Evolutionary conservation across 2,888 invertebrate genomes (phyloP).

Genomic region (Meiosimyza platycephala): DNA sequence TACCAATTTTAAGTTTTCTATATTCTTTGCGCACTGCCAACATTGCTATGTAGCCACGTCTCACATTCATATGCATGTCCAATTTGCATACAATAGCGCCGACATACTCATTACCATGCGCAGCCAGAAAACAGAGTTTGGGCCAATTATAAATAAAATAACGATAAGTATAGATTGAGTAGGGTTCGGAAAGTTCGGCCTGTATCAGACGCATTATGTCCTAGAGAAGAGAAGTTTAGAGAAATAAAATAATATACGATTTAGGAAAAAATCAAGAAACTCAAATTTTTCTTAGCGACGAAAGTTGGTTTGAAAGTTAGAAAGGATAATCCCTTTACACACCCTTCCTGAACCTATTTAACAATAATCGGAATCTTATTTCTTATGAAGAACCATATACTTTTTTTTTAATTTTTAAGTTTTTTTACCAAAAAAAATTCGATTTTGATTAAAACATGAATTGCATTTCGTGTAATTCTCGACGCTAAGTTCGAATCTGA

Average conservation of each 20-base stretch:
- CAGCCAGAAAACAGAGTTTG: conserved; percentile 96
- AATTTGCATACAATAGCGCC: conserved; percentile 99
- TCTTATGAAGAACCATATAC: too few species aligned
- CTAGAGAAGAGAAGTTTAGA: conserved; percentile 43
- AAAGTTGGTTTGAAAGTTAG: too few species aligned
- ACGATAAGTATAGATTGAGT: conserved; percentile 99
- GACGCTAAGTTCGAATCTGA: too few species aligned
- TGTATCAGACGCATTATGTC: conserved; percentile 99
- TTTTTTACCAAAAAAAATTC: too few species aligned
- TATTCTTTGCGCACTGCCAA: conserved; percentile 96
- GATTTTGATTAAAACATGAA: too few species aligned
- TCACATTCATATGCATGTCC: conserved; percentile 91
- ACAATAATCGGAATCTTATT: too few species aligned
- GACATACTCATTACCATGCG: conserved; percentile 87
- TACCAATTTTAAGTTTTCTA: conserved; percentile 93
- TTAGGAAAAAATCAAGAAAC: neutral
- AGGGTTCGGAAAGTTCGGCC: conserved; percentile 98
- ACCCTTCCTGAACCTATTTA: too few species aligned
- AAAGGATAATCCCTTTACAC: too few species aligned
- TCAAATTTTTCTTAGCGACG: neutral
- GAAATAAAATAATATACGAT: neutral
- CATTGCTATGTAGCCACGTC: conserved; percentile 99
- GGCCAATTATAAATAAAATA: conserved; percentile 99
- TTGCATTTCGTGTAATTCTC: too few species aligned
- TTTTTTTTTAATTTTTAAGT: too few species aligned